These are phyloP conservation scores for Netelia fuscicornis DNA, from an alignment of 2,888 invertebrate genomes.

Conservation along the genomic window DNA sequence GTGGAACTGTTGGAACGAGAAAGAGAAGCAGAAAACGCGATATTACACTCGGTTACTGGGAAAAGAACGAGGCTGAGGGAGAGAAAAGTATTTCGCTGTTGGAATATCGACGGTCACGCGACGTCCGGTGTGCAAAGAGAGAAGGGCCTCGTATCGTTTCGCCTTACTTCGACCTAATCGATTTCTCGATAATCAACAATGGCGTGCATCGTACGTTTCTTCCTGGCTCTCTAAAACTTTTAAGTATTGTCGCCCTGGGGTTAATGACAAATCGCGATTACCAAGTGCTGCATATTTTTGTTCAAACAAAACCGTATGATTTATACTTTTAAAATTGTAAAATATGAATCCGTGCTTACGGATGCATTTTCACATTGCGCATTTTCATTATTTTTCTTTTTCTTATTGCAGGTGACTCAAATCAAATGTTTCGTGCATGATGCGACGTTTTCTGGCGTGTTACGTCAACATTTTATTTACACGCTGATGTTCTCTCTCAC, in stretches of 20 bases:
- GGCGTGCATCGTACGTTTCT: background rate
- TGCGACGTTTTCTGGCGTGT: conserved; percentile 47
- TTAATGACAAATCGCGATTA: background rate
- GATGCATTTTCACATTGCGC: too few species aligned
- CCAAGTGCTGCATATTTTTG: background rate
- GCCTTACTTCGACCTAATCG: conserved; percentile 49
- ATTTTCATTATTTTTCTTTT: background rate
- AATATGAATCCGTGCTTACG: too few species aligned
- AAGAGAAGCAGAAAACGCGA: conserved; percentile 40
- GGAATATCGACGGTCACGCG: conserved; percentile 57
- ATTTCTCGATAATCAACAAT: conserved; percentile 45
- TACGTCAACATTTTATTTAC: conserved; percentile 57
- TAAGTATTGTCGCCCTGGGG: background rate
- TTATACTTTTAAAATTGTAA: background rate
- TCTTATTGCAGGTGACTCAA: conserved; percentile 41
- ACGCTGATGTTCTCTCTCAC: conserved; percentile 28
- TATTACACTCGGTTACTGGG: conserved; percentile 40
- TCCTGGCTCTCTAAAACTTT: background rate
- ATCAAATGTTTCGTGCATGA: too few species aligned
- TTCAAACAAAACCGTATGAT: background rate
- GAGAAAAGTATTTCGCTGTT: conserved; percentile 28
- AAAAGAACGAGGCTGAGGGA: background rate
- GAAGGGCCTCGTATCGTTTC: conserved; percentile 26
- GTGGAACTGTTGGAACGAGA: conserved; percentile 11
- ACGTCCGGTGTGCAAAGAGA: conserved; percentile 22